Conservation (phyloP, 2,113 vertebrate genomes). For the Ancistrus triradiatus region DNA sequence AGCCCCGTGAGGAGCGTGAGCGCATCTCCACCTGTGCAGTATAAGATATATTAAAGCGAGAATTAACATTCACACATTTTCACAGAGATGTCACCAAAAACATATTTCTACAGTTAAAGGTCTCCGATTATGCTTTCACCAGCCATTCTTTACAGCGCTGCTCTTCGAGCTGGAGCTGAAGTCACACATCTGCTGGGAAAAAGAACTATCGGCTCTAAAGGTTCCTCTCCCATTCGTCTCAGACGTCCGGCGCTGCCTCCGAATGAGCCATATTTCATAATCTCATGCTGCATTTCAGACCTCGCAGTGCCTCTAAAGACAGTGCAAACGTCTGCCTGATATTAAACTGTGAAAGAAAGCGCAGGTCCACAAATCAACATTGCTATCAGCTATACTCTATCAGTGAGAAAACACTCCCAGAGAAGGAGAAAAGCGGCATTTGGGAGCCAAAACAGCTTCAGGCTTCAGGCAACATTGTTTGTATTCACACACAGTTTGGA, state of each 20-base stretch:
- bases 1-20: neutral
- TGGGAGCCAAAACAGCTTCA: too few species aligned
- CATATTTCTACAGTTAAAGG: neutral
- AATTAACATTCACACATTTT: neutral
- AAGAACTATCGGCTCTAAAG: conserved; percentile 21
- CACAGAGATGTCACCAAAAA: neutral
- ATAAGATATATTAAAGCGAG: neutral
- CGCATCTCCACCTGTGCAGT: neutral
- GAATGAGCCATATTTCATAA: conserved; percentile 13
- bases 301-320: neutral
- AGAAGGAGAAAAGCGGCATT: too few species aligned
- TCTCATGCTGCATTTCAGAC: neutral
- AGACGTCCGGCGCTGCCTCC: conserved; percentile 9
- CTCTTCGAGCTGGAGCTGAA: conserved; percentile 3
- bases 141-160: neutral
- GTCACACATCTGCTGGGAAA: neutral
- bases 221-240: neutral
- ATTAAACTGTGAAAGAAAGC: too few species aligned
- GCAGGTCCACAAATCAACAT: too few species aligned
- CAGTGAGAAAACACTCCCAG: too few species aligned
- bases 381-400: too few species aligned
- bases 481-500: too few species aligned
- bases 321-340: too few species aligned
- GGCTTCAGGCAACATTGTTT: too few species aligned
- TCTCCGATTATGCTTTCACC: neutral